These are phyloP conservation scores for Temnopleurus reevesii DNA, from an alignment of 53 echinoderm and acorn worm species.

Conservation along the genomic window DNA sequence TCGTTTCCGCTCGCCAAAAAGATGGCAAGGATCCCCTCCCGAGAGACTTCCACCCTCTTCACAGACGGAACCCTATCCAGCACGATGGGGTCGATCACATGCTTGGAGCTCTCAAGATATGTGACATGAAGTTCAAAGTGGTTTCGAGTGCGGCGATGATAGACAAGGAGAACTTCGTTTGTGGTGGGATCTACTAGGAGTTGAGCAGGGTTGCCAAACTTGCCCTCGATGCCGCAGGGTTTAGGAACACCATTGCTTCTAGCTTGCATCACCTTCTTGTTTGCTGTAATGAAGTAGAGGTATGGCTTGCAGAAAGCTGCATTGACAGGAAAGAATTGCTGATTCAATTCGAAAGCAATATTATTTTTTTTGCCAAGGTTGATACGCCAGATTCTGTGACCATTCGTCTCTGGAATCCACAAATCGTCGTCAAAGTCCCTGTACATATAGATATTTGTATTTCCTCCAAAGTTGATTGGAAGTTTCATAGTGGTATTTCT, in stretches of 20 bases:
- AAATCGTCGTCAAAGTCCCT: slow-evolving; percentile 1
- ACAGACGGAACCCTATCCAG: background rate
- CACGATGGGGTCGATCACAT: slow-evolving; percentile 7
- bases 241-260: background rate
- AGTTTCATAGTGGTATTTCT: background rate
- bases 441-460: background rate
- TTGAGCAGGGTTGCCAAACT: slow-evolving; percentile 21
- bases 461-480: background rate
- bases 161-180: slow-evolving; percentile 15
- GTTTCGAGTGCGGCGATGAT: background rate
- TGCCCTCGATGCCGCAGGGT: background rate
- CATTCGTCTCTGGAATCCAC: slow-evolving; percentile 29
- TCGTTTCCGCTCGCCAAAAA: background rate
- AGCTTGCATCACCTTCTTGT: slow-evolving; percentile 24
- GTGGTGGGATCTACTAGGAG: slow-evolving; percentile 33
- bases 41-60: slow-evolving; percentile 10
- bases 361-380: background rate
- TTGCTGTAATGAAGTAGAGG: slow-evolving; percentile 26
- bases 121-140: background rate
- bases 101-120: background rate
- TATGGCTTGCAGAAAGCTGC: background rate
- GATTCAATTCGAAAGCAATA: background rate
- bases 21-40: slow-evolving; percentile 16
- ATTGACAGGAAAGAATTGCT: background rate
- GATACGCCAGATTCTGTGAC: slow-evolving; percentile 11